Evolutionary conservation across 2,797 vertebrate species (phyloP).

Genomic region (Craterocephalus amniculus): DNA sequence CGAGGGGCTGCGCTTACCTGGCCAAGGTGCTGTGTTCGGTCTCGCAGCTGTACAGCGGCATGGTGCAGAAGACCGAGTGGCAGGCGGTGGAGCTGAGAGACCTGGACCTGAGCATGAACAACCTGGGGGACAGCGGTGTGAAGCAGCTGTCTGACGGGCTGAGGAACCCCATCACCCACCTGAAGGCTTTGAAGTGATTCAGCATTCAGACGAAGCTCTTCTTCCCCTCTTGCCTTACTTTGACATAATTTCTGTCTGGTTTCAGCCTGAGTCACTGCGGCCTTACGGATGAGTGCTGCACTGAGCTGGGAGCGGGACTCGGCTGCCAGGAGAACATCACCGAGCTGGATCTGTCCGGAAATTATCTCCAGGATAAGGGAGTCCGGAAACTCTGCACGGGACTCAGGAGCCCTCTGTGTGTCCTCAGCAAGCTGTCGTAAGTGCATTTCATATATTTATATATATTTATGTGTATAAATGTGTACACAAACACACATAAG

Average conservation of each 20-base stretch:
- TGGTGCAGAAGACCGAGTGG: neutral
- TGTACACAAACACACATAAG: too few relatives aligned
- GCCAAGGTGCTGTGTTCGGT: constrained; percentile 33
- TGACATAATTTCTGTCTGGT: neutral
- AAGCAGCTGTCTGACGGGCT: constrained; percentile 20
- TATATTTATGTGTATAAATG: too few relatives aligned
- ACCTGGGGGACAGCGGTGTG: constrained; percentile 39
- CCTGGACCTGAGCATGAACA: constrained; percentile 61
- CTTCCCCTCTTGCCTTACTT: neutral
- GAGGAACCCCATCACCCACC: constrained; percentile 34
- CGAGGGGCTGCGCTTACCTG: neutral
- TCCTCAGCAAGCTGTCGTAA: constrained; percentile 45
- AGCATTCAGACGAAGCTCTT: neutral
- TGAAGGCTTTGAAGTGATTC: constrained; percentile 50
- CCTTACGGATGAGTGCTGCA: constrained; percentile 45
- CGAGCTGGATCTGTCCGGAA: constrained; percentile 48
- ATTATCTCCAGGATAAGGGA: constrained; percentile 48
- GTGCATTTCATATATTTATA: too few relatives aligned
- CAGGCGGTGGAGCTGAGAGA: constrained; percentile 34
- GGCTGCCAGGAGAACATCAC: constrained; percentile 10
- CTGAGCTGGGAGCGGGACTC: constrained; percentile 26
- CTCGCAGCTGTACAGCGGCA: constrained; percentile 23
- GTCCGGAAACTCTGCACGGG: constrained; percentile 49
- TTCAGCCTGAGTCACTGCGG: constrained; percentile 53
- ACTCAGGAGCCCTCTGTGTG: constrained; percentile 12